A percentile compares a stretch with the other conserved stretches of the same genome.
phyloP scores from a whole-genome alignment of 1,140 invertebrate genomes.

The Sminthurides bifidus region DNA sequence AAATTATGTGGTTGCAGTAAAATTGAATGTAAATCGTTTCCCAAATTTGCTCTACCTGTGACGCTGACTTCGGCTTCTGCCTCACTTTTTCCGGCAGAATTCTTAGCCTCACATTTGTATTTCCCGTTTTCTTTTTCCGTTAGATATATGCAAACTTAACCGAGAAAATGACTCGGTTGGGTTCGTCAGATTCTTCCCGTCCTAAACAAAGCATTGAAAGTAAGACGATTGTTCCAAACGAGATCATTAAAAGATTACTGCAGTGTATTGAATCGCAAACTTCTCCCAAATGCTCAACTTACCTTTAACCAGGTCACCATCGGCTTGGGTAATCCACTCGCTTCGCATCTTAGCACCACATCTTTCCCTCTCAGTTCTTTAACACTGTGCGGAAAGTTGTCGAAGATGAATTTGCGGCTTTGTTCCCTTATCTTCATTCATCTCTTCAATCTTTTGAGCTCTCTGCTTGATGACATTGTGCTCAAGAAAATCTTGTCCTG shows the following conservation, averaged over 20 bases:
- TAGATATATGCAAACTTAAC: constrained; percentile 18
- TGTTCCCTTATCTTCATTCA: background rate
- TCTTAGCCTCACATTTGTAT: constrained; percentile 24
- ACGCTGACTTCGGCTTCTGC: constrained; percentile 19
- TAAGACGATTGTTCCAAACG: background rate
- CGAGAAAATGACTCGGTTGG: background rate
- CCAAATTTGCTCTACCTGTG: constrained; percentile 13
- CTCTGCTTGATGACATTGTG: no score
- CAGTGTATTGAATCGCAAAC: background rate
- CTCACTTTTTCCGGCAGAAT: constrained; percentile 14
- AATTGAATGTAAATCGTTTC: background rate
- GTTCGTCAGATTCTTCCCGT: background rate
- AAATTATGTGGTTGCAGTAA: background rate
- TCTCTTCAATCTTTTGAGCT: no score
- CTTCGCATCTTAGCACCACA: constrained; percentile 15
- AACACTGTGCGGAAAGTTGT: no score
- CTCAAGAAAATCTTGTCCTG: no score
- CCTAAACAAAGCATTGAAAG: constrained; percentile 6
- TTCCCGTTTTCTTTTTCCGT: constrained; percentile 15
- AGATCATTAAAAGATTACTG: background rate
- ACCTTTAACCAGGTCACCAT: constrained; percentile 22
- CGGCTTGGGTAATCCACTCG: constrained; percentile 21
- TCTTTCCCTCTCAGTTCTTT: no score
- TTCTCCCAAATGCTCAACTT: background rate
- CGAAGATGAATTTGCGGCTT: no score